Evolutionary conservation across 2,888 invertebrate genomes (phyloP), one percentile per base, ranked within the genome.

Genomic region (Synanthedon vespiformis): DNA sequence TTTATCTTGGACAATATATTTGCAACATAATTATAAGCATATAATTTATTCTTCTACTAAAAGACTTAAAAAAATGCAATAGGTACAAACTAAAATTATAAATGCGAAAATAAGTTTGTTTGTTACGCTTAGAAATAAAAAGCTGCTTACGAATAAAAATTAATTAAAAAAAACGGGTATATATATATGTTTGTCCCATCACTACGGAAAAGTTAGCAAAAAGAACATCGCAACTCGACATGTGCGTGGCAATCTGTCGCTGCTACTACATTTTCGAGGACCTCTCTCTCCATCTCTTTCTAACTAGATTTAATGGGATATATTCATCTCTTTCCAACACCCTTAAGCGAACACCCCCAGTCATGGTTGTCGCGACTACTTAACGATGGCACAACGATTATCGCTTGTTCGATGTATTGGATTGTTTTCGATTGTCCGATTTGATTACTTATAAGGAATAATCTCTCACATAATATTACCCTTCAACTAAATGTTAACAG

Each of bases 161-260:
- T 22, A 5, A 22, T 22, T n/a, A n/a, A n/a, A 5, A 48, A 41
- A 48, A 16, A 16, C 0, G 10, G n/a, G 1, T 4, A 48, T 57
- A 50, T n/a, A n/a, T n/a, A n/a, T n/a, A 52, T 22, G 10, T 3
- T 0, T 5, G 6, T 56, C 51, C 41, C 68, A 56, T 54, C 72
- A 53, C 70, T 70, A 66, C 51, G 54, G 56, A 56, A 63, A 67
- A 74, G 67, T 74, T 76, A 62, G 80, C 80, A 77, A 84, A 86
- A 86, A 86, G 86, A 82, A 75, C 86, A 86, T 81, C 85, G 77
- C 74, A 74, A 74, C 79, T 71, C 80, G 82, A 82, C 86, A 87
- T 87, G 86, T 87, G 86, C 80, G 79, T 80, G 78, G 72, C 86
- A 87, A 87, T 87, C 86, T 86, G 86, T 86, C 86, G 85, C 72